Conservation (phyloP, 2,888 invertebrate species). For the Drosophila testacea region DNA sequence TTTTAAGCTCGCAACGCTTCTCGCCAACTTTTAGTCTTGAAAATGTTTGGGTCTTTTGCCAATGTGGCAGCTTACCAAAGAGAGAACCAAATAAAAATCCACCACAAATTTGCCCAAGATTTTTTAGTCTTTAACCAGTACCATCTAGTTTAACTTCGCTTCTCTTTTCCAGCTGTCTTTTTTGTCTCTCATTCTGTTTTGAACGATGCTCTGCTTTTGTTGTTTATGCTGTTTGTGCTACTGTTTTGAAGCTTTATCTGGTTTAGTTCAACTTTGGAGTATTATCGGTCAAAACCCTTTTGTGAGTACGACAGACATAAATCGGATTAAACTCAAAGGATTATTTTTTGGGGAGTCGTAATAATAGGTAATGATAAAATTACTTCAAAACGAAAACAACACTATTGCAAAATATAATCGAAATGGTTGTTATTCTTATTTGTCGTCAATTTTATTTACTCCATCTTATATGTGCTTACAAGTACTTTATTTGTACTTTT, state of each 20-base stretch:
- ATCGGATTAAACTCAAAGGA: conserved; percentile 58
- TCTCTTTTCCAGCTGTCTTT: conserved; percentile 2
- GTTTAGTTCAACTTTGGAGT: conserved; percentile 49
- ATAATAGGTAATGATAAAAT: conserved; percentile 37
- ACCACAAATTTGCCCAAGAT: conserved; percentile 57
- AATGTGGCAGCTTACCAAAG: conserved; percentile 34
- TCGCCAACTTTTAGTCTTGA: conserved; percentile 15
- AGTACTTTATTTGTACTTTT: conserved; percentile 8
- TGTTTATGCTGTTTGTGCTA: conserved; percentile 45
- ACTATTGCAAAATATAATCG: not conserved
- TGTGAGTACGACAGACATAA: conserved; percentile 40
- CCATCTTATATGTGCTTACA: not conserved
- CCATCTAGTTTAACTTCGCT: conserved; percentile 14
- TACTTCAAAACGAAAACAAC: conserved; percentile 15
- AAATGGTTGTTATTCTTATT: not conserved
- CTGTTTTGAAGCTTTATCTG: conserved; percentile 53
- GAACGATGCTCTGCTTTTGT: conserved; percentile 34
- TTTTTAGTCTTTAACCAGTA: conserved; percentile 34
- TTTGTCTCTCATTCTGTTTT: conserved; percentile 6
- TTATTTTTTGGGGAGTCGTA: conserved; percentile 22
- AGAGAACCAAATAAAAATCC: conserved; percentile 16
- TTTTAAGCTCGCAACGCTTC: conserved; percentile 47
- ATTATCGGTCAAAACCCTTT: conserved; percentile 49
- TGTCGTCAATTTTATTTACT: not conserved
- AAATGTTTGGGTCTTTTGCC: conserved; percentile 46